Conservation (phyloP, 2,113 vertebrate species). For the Myiozetetes cayanensis region DNA sequence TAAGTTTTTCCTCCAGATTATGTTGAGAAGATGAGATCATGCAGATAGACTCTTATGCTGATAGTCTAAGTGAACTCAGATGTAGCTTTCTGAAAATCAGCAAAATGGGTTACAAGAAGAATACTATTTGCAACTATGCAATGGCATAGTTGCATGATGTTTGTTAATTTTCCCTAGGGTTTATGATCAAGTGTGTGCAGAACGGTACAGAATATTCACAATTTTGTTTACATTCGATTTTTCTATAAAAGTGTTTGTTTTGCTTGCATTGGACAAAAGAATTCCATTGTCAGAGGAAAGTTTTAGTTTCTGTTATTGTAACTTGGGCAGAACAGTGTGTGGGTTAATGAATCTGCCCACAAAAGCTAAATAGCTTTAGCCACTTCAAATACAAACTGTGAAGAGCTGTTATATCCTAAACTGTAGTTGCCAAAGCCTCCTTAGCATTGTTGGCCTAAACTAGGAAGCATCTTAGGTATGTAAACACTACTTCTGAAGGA, state of each 20-base stretch:
- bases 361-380: conserved; percentile 7
- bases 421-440: neutral
- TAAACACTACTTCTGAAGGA: conserved; percentile 12
- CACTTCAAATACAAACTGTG: conserved; percentile 32
- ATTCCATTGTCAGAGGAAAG: neutral
- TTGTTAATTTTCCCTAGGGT: neutral
- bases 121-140: neutral
- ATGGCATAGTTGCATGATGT: neutral
- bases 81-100: neutral
- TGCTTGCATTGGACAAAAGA: neutral
- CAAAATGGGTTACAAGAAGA: neutral
- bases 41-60: neutral
- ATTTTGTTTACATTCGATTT: neutral
- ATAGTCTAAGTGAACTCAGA: neutral
- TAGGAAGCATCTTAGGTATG: conserved; percentile 2
- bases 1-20: neutral
- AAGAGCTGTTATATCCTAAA: neutral
- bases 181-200: neutral
- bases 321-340: neutral
- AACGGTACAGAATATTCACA: neutral
- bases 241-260: neutral
- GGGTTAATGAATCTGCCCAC: neutral
- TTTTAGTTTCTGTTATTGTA: neutral
- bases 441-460: neutral
- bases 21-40: conserved; percentile 10